Evolutionary conservation across 2,113 vertebrate species (phyloP).

Genomic region (Myrmophylax atrothorax): DNA sequence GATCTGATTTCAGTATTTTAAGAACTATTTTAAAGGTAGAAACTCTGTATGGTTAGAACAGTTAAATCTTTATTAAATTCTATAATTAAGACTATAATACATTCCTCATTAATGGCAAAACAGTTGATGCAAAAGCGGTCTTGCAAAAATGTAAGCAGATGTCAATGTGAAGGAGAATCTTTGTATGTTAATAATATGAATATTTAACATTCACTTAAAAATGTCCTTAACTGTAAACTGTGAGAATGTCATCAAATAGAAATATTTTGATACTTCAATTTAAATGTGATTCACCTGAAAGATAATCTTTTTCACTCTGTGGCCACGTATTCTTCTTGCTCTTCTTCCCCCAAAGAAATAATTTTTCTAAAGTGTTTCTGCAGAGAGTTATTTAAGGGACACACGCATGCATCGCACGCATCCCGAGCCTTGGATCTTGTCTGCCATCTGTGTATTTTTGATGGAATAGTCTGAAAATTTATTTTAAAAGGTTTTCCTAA

Average conservation of each 20-base stretch:
- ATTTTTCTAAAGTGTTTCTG: slow-evolving; percentile 26
- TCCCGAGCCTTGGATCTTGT: slow-evolving; percentile 32
- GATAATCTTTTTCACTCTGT: slow-evolving; percentile 15
- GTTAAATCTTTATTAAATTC: not conserved
- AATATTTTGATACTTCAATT: slow-evolving; percentile 46
- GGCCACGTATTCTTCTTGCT: not conserved
- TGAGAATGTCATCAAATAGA: slow-evolving; percentile 32
- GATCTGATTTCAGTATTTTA: slow-evolving; percentile 1
- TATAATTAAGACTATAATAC: not conserved
- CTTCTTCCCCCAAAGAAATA: not conserved
- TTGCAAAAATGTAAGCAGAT: slow-evolving; percentile 30
- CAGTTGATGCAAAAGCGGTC: slow-evolving; percentile 2
- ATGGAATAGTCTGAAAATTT: slow-evolving; percentile 58
- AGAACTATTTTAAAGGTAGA: slow-evolving; percentile 16
- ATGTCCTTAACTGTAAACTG: slow-evolving; percentile 41
- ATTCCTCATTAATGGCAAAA: slow-evolving; percentile 16
- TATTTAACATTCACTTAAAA: slow-evolving; percentile 43
- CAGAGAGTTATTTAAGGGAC: slow-evolving; percentile 32
- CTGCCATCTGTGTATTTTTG: slow-evolving; percentile 68
- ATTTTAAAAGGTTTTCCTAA: slow-evolving; percentile 66
- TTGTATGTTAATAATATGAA: slow-evolving; percentile 17
- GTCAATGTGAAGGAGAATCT: slow-evolving; percentile 47
- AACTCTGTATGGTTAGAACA: not conserved
- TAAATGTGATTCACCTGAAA: slow-evolving; percentile 25
- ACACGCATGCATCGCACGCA: not conserved